phyloP scores from a whole-genome alignment of 1,140 invertebrate genomes.

The Drosophila pruinosa region DNA sequence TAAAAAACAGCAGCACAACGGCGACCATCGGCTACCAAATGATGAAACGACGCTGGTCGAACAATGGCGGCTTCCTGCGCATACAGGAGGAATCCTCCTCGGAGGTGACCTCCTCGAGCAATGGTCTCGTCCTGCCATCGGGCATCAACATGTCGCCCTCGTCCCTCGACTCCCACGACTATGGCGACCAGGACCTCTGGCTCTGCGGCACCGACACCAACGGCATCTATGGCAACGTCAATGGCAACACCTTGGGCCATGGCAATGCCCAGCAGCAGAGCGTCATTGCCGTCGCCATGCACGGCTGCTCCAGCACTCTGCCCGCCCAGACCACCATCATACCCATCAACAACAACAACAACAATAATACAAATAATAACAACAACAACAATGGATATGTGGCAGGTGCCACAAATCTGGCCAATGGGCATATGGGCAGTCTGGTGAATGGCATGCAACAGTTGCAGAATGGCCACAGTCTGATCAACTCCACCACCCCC shows the following conservation, averaged over 20 bases:
- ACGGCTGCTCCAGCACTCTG: constrained; percentile 59
- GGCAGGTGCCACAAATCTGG: constrained; percentile 61
- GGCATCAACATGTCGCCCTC: constrained; percentile 87
- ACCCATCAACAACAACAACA: constrained; percentile 77
- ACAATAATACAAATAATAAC: constrained; percentile 25
- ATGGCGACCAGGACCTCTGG: constrained; percentile 91
- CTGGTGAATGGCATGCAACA: constrained; percentile 60
- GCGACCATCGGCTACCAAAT: constrained; percentile 83
- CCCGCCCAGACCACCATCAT: constrained; percentile 82
- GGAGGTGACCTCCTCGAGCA: constrained; percentile 89
- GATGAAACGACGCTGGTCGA: constrained; percentile 89
- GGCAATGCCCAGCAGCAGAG: constrained; percentile 63
- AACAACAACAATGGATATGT: constrained; percentile 46
- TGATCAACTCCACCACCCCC: constrained; percentile 66
- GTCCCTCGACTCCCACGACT: constrained; percentile 86
- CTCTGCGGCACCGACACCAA: constrained; percentile 85
- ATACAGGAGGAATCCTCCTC: constrained; percentile 89
- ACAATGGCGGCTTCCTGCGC: constrained; percentile 87
- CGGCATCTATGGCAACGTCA: constrained; percentile 61
- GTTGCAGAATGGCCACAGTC: constrained; percentile 62
- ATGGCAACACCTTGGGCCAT: constrained; percentile 53
- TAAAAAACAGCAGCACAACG: constrained; percentile 69
- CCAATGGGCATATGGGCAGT: constrained; percentile 59
- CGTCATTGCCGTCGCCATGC: constrained; percentile 74
- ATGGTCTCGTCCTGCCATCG: constrained; percentile 84